Percentiles rank a stretch among this genome's conserved stretches.
phyloP scores from a whole-genome alignment of 2,113 vertebrate species.

The Puma concolor region DNA sequence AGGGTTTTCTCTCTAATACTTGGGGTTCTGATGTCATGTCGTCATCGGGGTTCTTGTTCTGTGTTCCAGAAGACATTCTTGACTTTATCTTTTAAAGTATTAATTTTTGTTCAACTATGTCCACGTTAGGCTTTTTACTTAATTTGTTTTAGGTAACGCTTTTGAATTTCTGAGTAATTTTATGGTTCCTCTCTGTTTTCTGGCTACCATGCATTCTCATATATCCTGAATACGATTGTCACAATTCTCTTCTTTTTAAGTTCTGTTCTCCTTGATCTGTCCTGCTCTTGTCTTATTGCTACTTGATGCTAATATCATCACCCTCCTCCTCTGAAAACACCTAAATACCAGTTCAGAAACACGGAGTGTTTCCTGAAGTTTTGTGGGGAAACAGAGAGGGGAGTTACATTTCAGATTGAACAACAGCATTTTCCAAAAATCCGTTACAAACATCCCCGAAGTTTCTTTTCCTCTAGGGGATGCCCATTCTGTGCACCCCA shows the following conservation, averaged over 20 bases:
- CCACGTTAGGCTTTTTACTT: not conserved
- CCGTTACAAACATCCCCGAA: not conserved
- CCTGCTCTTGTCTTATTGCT: not conserved
- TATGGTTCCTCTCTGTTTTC: not conserved
- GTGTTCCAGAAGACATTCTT: not conserved
- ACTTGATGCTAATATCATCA: not conserved
- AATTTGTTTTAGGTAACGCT: not conserved
- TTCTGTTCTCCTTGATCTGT: not conserved
- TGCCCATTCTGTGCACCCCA: not conserved
- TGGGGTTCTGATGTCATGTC: not conserved
- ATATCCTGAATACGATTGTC: not conserved
- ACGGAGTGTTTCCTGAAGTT: not conserved
- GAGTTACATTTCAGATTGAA: not conserved
- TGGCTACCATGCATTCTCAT: not conserved
- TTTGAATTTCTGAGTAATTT: constrained; percentile 12
- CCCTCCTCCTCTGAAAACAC: not conserved
- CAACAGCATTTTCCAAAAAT: not conserved
- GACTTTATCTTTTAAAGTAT: not conserved
- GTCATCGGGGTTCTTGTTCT: not conserved
- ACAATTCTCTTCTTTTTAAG: not conserved
- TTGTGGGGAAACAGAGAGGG: not conserved
- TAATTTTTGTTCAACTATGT: not conserved
- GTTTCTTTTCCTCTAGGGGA: not conserved
- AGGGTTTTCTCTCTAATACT: not conserved
- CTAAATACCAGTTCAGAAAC: not conserved